phyloP scores from a whole-genome alignment of 2,113 vertebrate genomes.

The Pseudopodoces humilis region DNA sequence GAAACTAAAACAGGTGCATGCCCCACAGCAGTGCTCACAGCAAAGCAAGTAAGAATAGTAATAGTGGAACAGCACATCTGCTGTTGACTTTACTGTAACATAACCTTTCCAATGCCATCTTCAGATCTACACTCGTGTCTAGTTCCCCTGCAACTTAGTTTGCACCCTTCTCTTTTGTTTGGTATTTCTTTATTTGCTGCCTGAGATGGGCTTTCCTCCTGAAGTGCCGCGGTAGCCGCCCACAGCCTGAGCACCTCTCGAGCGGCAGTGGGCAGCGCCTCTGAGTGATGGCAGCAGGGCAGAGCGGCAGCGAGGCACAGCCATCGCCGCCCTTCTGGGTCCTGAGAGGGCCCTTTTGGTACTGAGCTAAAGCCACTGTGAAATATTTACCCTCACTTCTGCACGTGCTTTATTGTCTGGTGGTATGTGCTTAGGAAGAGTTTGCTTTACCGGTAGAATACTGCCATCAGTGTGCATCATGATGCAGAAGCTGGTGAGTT shows the following conservation, averaged over 20 bases:
- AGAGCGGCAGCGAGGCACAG: not conserved
- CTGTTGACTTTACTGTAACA: slow-evolving; percentile 20
- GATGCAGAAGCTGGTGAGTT: not conserved
- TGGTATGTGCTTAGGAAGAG: not conserved
- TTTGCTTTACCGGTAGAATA: not conserved
- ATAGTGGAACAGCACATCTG: slow-evolving; percentile 41
- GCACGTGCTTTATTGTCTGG: not conserved
- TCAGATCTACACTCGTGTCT: not conserved
- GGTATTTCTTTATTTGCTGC: not conserved
- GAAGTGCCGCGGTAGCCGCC: not conserved
- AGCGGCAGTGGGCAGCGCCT: not conserved
- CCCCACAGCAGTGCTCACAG: slow-evolving; percentile 48
- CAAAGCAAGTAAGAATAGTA: slow-evolving; percentile 41
- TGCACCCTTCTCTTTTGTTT: not conserved
- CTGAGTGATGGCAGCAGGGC: not conserved
- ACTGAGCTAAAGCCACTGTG: not conserved
- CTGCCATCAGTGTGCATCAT: not conserved
- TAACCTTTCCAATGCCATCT: not conserved
- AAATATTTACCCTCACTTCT: not conserved
- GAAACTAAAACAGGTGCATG: slow-evolving; percentile 54
- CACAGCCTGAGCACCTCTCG: not conserved
- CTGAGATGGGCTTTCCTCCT: not conserved
- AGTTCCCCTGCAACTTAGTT: not conserved
- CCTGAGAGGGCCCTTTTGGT: not conserved
- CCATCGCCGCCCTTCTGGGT: not conserved